Conservation (phyloP, 2,113 vertebrate genomes). For the Hyla sarda region DNA sequence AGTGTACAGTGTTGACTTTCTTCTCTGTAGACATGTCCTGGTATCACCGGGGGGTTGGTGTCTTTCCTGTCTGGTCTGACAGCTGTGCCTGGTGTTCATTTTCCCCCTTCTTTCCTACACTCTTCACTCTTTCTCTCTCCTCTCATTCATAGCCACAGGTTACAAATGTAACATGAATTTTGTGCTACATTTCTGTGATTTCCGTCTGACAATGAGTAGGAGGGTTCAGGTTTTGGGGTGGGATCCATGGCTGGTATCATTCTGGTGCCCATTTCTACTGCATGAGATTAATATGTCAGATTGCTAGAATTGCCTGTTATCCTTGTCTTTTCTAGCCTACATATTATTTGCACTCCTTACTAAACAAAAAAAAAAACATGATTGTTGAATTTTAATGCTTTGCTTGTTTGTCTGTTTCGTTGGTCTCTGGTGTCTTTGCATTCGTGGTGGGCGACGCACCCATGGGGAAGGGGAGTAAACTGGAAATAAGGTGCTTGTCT, state of each 20-base stretch:
- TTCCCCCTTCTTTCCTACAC: not conserved
- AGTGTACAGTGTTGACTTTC: constrained; percentile 20
- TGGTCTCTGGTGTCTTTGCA: not conserved
- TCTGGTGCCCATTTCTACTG: constrained; percentile 45
- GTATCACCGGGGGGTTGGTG: constrained; percentile 1
- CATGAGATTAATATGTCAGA: constrained; percentile 54
- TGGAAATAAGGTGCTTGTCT: constrained; percentile 10
- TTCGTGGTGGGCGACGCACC: not conserved
- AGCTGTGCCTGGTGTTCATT: constrained; percentile 48
- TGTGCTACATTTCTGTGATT: constrained; percentile 38
- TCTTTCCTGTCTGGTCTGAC: constrained; percentile 38
- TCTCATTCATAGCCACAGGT: constrained; percentile 28
- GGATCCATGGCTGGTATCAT: constrained; percentile 33
- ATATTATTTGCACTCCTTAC: constrained; percentile 53
- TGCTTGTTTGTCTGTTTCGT: constrained; percentile 24
- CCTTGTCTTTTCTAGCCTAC: constrained; percentile 16
- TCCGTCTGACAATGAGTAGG: constrained; percentile 2
- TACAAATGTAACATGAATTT: constrained; percentile 17
- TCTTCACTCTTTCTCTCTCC: not conserved
- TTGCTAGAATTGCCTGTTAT: constrained; percentile 23
- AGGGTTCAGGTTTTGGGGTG: constrained; percentile 9
- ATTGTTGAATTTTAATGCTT: constrained; percentile 20
- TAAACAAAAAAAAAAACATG: constrained; percentile 40
- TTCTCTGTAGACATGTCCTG: constrained; percentile 29
- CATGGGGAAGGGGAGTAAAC: not conserved